Evolutionary conservation across 1,140 invertebrate species (phyloP).

Genomic region (Drosophila takahashii): DNA sequence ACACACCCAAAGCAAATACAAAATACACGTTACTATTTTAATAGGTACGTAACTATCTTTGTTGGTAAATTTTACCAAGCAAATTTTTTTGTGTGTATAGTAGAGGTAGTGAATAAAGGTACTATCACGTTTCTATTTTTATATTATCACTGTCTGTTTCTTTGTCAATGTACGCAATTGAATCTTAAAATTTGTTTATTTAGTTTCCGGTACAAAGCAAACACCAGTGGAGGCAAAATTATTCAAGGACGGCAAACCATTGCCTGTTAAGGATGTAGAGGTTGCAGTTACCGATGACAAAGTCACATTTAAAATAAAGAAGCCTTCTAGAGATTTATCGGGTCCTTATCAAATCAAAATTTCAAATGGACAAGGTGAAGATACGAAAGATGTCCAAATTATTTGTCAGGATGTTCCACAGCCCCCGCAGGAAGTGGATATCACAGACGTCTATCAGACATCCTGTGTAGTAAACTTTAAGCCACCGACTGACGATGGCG

Average conservation of each 20-base stretch:
- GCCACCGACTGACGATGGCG: conserved; percentile 96
- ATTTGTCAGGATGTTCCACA: conserved; percentile 96
- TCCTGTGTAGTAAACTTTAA: conserved; percentile 97
- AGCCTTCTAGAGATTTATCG: conserved; percentile 91
- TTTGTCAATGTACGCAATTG: background rate
- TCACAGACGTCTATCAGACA: conserved; percentile 96
- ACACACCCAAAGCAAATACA: no score
- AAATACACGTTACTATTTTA: no score
- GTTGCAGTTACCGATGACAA: conserved; percentile 95
- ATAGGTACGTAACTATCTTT: no score
- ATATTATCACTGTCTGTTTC: no score
- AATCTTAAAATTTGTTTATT: conserved; percentile 40
- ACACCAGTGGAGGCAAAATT: conserved; percentile 95
- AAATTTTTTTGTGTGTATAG: no score
- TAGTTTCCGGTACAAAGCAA: conserved; percentile 94
- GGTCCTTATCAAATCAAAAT: conserved; percentile 95
- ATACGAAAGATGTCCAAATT: conserved; percentile 92
- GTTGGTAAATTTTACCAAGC: no score
- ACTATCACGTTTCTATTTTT: no score
- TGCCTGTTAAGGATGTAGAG: conserved; percentile 95
- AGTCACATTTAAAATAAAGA: conserved; percentile 95
- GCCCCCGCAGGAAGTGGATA: conserved; percentile 94
- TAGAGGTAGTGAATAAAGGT: no score
- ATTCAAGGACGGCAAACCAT: conserved; percentile 93
- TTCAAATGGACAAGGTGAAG: conserved; percentile 94